Conservation (phyloP, 2,113 vertebrate genomes). For the Argyrosomus japonicus region DNA sequence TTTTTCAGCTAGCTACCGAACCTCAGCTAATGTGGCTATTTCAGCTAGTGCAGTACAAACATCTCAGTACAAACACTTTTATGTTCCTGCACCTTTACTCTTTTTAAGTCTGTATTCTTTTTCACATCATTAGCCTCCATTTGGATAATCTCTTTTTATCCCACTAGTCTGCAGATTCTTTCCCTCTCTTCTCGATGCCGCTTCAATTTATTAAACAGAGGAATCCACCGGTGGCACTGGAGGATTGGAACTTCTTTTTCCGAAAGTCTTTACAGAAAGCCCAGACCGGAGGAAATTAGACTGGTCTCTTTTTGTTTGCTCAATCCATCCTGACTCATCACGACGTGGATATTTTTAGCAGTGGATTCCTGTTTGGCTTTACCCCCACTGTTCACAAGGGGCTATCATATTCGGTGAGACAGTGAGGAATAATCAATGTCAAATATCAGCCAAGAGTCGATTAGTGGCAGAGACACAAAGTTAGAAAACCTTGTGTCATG, state of each 20-base stretch:
- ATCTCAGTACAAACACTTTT: slow-evolving; percentile 19
- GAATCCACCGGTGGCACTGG: slow-evolving; percentile 38
- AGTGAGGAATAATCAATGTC: slow-evolving; percentile 60
- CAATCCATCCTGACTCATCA: slow-evolving; percentile 77
- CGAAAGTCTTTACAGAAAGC: slow-evolving; percentile 51
- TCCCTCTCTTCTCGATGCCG: not conserved
- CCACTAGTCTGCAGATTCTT: slow-evolving; percentile 19
- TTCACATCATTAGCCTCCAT: slow-evolving; percentile 61
- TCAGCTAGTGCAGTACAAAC: not conserved
- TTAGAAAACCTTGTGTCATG: slow-evolving; percentile 25
- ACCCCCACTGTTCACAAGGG: slow-evolving; percentile 36
- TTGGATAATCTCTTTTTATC: slow-evolving; percentile 63
- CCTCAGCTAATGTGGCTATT: too few relatives aligned
- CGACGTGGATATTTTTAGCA: slow-evolving; percentile 77
- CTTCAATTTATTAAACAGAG: slow-evolving; percentile 49
- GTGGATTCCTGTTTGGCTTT: slow-evolving; percentile 72
- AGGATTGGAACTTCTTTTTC: slow-evolving; percentile 34
- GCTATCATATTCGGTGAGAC: slow-evolving; percentile 67
- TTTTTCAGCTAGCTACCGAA: too few relatives aligned
- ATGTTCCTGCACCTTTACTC: slow-evolving; percentile 42
- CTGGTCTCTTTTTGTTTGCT: slow-evolving; percentile 69
- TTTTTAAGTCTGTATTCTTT: slow-evolving; percentile 30
- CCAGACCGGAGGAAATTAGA: slow-evolving; percentile 58
- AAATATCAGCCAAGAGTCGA: slow-evolving; percentile 46
- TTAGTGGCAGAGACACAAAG: slow-evolving; percentile 29